Evolutionary conservation across 92 coral and sea anemone genomes (phyloP).

Genomic region (Siderastrea siderea): DNA sequence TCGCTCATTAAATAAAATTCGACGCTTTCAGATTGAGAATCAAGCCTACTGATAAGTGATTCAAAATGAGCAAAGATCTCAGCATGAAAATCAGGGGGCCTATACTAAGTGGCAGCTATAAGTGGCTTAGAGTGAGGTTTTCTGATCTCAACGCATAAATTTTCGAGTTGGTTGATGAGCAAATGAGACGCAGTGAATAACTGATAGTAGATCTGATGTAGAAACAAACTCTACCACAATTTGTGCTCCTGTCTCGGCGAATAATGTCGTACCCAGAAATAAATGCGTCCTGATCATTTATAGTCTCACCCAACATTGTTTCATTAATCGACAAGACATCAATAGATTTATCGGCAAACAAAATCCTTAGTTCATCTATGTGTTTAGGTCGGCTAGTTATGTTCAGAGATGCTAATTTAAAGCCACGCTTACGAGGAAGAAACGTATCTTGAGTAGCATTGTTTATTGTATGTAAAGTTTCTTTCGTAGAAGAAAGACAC

Average conservation of each 20-base stretch:
- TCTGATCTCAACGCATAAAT: constrained; percentile 16
- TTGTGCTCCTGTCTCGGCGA: constrained; percentile 13
- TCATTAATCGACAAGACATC: no score
- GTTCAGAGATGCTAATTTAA: background rate
- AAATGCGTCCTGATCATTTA: background rate
- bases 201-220: constrained; percentile 20
- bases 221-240: constrained; percentile 21
- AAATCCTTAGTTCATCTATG: no score
- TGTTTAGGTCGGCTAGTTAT: background rate
- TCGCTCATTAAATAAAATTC: background rate
- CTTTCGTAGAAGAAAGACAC: no score
- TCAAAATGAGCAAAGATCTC: no score
- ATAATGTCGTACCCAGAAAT: constrained; percentile 40
- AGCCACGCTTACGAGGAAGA: no score
- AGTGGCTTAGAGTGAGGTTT: constrained; percentile 54
- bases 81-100: constrained; percentile 9
- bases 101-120: constrained; percentile 44
- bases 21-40: background rate
- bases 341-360: no score
- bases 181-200: constrained; percentile 20
- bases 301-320: no score
- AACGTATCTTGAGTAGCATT: no score
- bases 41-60: background rate
- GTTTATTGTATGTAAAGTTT: no score
- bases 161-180: constrained; percentile 19